A percentile compares a stretch with the other conserved stretches of the same genome.
Evolutionary conservation across 1,140 invertebrate species (phyloP).

Genomic region (Pseudomyrmex sp.): DNA sequence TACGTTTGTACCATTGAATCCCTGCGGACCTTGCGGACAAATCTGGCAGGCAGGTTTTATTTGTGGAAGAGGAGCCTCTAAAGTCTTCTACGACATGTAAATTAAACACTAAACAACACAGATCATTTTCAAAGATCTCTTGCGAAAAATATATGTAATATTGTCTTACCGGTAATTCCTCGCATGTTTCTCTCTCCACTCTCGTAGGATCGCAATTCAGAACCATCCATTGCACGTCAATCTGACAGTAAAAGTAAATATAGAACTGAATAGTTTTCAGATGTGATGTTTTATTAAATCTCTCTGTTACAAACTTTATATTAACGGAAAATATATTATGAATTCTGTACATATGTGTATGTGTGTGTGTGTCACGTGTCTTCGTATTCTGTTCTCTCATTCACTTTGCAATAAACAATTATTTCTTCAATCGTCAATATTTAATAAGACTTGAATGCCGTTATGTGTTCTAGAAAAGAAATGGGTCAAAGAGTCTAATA

Average conservation of each 20-base stretch:
- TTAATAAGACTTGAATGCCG: neutral
- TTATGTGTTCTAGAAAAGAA: conserved; percentile 10
- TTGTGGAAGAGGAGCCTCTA: conserved; percentile 57
- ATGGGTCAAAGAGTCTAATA: conserved; percentile 59
- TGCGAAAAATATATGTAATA: conserved; percentile 30
- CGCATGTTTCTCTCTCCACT: conserved; percentile 89
- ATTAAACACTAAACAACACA: conserved; percentile 42
- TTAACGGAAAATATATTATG: neutral
- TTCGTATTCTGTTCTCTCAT: neutral
- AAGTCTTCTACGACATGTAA: conserved; percentile 58
- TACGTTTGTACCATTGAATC: conserved; percentile 86
- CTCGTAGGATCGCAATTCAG: conserved; percentile 91
- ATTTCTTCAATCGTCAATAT: conserved; percentile 8
- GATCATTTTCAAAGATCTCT: conserved; percentile 40
- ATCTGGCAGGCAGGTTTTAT: conserved; percentile 78
- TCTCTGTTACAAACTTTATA: no score
- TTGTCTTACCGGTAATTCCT: conserved; percentile 88
- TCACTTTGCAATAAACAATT: neutral
- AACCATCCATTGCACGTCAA: conserved; percentile 93
- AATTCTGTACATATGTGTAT: neutral
- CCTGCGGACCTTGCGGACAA: conserved; percentile 87
- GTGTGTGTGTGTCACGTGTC: no score
- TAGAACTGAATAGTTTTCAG: neutral
- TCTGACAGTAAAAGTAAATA: conserved; percentile 81
- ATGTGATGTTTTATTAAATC: neutral